Evolutionary conservation across 1,140 invertebrate species (phyloP).

Genomic region (Sarcophaga peregrina): DNA sequence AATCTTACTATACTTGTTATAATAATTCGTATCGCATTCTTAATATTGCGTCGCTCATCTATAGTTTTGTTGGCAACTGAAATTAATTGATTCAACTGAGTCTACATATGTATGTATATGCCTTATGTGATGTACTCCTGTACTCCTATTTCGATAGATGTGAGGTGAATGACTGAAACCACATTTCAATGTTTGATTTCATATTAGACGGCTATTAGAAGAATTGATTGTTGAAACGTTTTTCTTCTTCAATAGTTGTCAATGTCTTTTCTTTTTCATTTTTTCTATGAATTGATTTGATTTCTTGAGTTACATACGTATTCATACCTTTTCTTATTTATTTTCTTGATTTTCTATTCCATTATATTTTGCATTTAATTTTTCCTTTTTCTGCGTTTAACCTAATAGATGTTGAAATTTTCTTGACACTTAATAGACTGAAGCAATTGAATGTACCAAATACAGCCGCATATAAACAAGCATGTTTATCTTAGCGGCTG

Average conservation of each 20-base stretch:
- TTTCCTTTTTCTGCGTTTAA: background rate
- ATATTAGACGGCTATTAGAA: constrained; percentile 5
- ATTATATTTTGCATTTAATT: background rate
- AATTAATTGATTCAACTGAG: constrained; percentile 39
- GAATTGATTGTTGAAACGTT: constrained; percentile 33
- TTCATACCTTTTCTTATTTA: background rate
- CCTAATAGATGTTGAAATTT: constrained; percentile 22
- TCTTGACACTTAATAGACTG: constrained; percentile 33
- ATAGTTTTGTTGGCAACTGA: background rate
- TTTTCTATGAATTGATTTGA: background rate
- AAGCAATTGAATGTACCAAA: background rate
- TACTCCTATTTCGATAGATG: background rate
- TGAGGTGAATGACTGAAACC: background rate
- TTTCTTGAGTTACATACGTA: too few species aligned
- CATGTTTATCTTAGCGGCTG: background rate
- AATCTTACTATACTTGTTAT: background rate
- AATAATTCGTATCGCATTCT: background rate
- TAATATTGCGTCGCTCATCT: background rate
- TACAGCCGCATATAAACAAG: too few species aligned
- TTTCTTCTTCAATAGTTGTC: background rate
- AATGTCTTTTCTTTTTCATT: background rate
- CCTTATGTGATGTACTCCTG: background rate
- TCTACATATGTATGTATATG: too few species aligned
- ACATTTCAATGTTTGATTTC: constrained; percentile 8
- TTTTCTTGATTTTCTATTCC: too few species aligned